A percentile compares a stretch with the other conserved stretches of the same genome.
Evolutionary conservation across 2,113 vertebrate genomes (phyloP).

Genomic region (Saguinus midas): DNA sequence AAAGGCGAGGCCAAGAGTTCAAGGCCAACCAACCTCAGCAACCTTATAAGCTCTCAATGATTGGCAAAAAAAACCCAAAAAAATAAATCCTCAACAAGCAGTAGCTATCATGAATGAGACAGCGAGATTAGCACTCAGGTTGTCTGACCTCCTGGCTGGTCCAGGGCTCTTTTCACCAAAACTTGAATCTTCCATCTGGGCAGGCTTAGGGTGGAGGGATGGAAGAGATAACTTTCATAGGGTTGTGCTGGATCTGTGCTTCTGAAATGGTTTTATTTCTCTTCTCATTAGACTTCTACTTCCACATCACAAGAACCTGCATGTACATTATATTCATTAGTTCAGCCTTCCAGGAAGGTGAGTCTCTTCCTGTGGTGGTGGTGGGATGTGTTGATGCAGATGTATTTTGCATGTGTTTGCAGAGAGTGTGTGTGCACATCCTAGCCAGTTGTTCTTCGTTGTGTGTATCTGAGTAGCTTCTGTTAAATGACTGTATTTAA

Average conservation of each 20-base stretch:
- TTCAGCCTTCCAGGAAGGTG: constrained; percentile 31
- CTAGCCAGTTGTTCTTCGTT: background rate
- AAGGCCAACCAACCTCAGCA: no score
- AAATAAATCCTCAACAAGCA: background rate
- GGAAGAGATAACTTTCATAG: background rate
- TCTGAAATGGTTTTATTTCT: constrained; percentile 8
- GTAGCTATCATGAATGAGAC: background rate
- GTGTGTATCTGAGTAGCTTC: background rate
- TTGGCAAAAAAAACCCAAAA: no score
- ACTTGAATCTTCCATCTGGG: background rate
- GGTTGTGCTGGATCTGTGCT: background rate
- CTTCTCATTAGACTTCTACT: constrained; percentile 26
- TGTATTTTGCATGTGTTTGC: background rate
- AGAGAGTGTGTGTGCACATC: background rate
- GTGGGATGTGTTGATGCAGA: background rate
- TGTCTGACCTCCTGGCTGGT: background rate
- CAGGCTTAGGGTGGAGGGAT: background rate
- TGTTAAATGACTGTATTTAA: background rate
- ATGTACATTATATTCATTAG: background rate
- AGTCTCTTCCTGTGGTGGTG: background rate
- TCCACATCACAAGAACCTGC: background rate
- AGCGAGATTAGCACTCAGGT: background rate
- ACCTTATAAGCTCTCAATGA: no score
- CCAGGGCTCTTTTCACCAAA: background rate
- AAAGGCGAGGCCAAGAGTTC: no score